Conservation (phyloP, 2,113 vertebrate species). For the Microcebus murinus region DNA sequence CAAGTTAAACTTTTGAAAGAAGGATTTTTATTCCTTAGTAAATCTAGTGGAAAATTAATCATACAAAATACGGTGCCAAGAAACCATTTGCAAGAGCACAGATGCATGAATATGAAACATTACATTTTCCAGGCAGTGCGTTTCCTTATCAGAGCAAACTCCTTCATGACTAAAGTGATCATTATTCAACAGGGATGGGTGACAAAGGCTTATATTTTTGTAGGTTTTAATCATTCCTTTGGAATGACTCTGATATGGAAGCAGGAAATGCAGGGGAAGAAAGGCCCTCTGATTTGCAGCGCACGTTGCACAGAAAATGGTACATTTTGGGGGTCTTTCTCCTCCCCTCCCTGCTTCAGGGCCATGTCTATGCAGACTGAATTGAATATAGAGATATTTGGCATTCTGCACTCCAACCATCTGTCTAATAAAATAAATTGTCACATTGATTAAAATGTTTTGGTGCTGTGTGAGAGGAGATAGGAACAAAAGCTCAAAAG, state of each 20-base stretch:
- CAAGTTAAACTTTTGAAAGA: conserved; percentile 47
- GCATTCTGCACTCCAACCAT: background rate
- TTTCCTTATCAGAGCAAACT: background rate
- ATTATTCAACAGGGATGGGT: background rate
- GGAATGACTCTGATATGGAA: background rate
- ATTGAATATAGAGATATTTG: background rate
- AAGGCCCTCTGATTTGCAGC: background rate
- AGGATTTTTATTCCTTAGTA: conserved; percentile 53
- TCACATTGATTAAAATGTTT: background rate
- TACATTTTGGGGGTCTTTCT: background rate
- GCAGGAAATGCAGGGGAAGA: background rate
- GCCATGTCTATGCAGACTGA: background rate
- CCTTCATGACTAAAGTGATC: conserved; percentile 29
- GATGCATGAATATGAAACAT: conserved; percentile 50
- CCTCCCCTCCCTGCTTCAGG: background rate
- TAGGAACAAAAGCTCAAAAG: background rate
- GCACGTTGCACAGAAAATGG: background rate
- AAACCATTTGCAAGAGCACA: conserved; percentile 36
- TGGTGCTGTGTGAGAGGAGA: background rate
- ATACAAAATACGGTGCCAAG: conserved; percentile 45
- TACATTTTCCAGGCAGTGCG: conserved; percentile 35
- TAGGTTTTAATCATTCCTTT: background rate
- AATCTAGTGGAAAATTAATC: conserved; percentile 73
- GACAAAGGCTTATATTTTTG: background rate
- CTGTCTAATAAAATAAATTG: background rate